These are phyloP conservation scores for Choloepus hoffmanni DNA, from an alignment of 2,113 vertebrate genomes.

Conservation along the genomic window DNA sequence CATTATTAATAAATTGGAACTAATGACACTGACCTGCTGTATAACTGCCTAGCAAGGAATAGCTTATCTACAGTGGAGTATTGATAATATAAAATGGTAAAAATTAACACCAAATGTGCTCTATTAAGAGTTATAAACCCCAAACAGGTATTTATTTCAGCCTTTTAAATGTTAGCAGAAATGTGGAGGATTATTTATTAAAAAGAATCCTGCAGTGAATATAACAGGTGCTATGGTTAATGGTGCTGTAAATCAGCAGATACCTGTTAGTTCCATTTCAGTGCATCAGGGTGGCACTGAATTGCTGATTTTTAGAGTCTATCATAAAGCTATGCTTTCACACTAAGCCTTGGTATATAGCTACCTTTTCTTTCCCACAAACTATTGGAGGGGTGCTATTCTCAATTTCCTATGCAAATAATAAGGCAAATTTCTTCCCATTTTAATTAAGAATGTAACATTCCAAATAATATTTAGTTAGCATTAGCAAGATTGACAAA, in stretches of 20 bases:
- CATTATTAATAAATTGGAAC: constrained; percentile 34
- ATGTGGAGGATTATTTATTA: not conserved
- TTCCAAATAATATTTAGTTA: not conserved
- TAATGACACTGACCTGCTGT: not conserved
- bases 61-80: not conserved
- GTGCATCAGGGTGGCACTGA: not conserved
- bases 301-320: not conserved
- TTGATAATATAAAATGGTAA: constrained; percentile 25
- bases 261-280: not conserved
- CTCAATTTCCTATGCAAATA: not conserved
- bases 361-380: not conserved
- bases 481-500: not conserved
- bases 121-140: not conserved
- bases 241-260: not conserved
- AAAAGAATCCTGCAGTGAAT: not conserved
- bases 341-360: not conserved
- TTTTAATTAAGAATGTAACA: not conserved
- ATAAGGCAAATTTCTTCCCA: not conserved
- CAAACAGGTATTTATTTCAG: not conserved
- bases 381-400: not conserved
- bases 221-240: not conserved
- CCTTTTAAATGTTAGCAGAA: constrained; percentile 19
- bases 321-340: not conserved
- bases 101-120: not conserved
- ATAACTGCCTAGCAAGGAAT: not conserved